These are phyloP conservation scores for Macroteleia sp. DNA, from an alignment of 2,888 invertebrate genomes.

Conservation along the genomic window DNA sequence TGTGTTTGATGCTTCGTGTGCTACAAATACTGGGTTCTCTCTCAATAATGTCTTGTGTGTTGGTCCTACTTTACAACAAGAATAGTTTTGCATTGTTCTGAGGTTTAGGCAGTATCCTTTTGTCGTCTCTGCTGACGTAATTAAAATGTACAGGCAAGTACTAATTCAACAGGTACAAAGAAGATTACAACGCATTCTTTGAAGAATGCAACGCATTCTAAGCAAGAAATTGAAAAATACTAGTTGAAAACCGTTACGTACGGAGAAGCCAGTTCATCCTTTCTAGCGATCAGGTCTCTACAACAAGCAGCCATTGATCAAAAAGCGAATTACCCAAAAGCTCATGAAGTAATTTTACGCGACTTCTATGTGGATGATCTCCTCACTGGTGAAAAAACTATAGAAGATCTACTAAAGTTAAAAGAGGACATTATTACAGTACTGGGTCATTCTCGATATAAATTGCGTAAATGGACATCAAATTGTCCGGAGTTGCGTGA, in stretches of 20 bases:
- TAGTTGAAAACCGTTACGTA: constrained; percentile 69
- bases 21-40: constrained; percentile 64
- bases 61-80: constrained; percentile 68
- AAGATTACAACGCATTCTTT: constrained; percentile 34
- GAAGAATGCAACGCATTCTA: no score
- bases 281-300: constrained; percentile 42
- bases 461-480: background rate
- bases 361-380: background rate
- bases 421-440: background rate
- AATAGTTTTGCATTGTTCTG: constrained; percentile 64
- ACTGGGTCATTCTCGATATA: background rate
- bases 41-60: constrained; percentile 68
- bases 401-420: background rate
- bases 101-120: constrained; percentile 65
- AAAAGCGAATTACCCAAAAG: constrained; percentile 12
- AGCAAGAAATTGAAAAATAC: constrained; percentile 15
- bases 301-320: constrained; percentile 39
- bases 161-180: constrained; percentile 50
- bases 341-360: background rate
- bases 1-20: constrained; percentile 73
- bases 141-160: constrained; percentile 72
- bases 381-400: background rate
- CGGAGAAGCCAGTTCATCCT: constrained; percentile 68
- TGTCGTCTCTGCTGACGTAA: constrained; percentile 72
- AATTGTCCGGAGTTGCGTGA: background rate